Evolutionary conservation across 2,888 invertebrate species (phyloP), one percentile per base, ranked within the genome.

Genomic region (Horisme vitalbata): DNA sequence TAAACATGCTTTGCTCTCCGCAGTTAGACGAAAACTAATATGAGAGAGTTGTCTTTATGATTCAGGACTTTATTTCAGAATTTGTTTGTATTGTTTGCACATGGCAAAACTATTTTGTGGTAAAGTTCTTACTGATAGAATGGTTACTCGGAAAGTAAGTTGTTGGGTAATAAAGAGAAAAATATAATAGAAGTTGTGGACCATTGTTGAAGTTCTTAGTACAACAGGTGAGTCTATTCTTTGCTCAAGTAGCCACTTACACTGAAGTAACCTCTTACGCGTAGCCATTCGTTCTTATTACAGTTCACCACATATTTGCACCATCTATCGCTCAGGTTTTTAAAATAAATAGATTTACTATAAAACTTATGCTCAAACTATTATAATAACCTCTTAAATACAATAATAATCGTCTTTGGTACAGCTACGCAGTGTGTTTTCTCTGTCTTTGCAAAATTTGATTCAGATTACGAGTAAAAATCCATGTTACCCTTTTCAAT

Each of bases 241-340:
- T 62, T 58, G 55, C 57, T 55, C 49, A 46, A 55, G 55, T 53
- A 57, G 57, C 56, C 58, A 49, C 57, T 57, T 52, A 34, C 54
- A 18, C 56, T 57, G 56, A 45, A 59, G 59, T 59, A 63, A 61
- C 61, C 55, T 63, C 55, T 63, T 58, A 61, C 56, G 56, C 54
- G 56, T 53, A 33, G 45, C 59, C 52, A 62, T 69, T 64, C 39
- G 48, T 68, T 62, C 61, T 66, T 66, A 65, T 68, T 63, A 65
- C 54, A 51, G 30, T 45, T 48, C 36, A 32, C 46, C 32, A 52
- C 57, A 51, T 37, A 44, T 60, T 46, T 36, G 21, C 39, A 36
- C 34, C 15, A 10, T 35, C 45, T 44, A 36, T 32, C 45, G 37
- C 9, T 10, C 23, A 14, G 32, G 59, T 55, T 51, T 30, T 32